A percentile compares a stretch with the other conserved stretches of the same genome.
These are phyloP conservation scores for Gambelia wislizenii DNA, from an alignment of 2,797 vertebrate genomes.

Conservation along the genomic window DNA sequence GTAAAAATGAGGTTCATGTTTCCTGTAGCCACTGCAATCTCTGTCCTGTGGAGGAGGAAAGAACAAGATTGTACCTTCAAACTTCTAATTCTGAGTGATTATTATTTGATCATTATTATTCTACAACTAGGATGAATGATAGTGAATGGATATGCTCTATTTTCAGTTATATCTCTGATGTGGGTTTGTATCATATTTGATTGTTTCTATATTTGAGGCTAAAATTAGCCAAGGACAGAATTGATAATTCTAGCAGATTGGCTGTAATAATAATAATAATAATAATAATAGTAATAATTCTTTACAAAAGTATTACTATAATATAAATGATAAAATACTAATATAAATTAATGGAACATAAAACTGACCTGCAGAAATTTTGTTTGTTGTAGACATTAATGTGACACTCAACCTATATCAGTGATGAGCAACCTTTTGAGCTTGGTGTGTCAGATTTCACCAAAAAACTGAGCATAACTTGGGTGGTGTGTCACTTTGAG, in stretches of 20 bases:
- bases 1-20: background rate
- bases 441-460: too few species aligned
- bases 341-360: background rate
- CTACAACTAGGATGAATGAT: background rate
- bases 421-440: too few species aligned
- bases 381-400: background rate
- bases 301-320: background rate
- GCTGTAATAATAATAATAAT: background rate
- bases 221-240: background rate
- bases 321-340: background rate
- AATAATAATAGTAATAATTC: too few species aligned
- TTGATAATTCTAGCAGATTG: background rate
- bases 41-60: background rate
- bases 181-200: background rate
- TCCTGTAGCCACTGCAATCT: background rate
- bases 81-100: background rate
- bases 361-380: background rate
- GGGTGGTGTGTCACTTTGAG: too few species aligned
- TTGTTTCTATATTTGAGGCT: background rate
- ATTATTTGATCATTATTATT: background rate
- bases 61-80: background rate
- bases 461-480: too few species aligned
- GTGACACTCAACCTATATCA: background rate
- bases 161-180: background rate
- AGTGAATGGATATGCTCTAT: too few species aligned